Percentiles rank a stretch among this genome's conserved stretches.
phyloP scores from a whole-genome alignment of 2,888 invertebrate species.

The Hydroisotoma schaefferi region DNA sequence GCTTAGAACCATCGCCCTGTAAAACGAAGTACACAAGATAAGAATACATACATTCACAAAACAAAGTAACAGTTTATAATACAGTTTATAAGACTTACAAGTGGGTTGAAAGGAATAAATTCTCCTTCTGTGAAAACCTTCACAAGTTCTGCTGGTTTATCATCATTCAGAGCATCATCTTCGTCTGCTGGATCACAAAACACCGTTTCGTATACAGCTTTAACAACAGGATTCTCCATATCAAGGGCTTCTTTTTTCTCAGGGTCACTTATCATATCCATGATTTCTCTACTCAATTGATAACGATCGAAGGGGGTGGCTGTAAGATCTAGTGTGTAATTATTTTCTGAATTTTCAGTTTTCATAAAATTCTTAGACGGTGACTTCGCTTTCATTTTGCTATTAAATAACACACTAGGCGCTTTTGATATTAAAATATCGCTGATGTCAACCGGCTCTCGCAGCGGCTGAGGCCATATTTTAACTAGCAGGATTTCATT shows the following conservation, averaged over 20 bases:
- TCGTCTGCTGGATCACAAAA: constrained; percentile 19
- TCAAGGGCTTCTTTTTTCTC: constrained; percentile 29
- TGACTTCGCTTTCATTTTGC: constrained; percentile 2
- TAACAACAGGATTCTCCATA: constrained; percentile 37
- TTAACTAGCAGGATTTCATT: background rate
- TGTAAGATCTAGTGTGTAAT: background rate
- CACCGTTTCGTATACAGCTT: constrained; percentile 43
- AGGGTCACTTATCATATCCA: constrained; percentile 41
- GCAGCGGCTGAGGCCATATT: constrained; percentile 7
- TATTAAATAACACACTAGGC: constrained; percentile 12
- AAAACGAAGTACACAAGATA: background rate
- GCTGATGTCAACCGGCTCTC: background rate
- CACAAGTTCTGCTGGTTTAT: constrained; percentile 5
- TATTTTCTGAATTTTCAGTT: background rate
- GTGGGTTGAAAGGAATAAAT: constrained; percentile 45
- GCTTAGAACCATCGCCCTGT: background rate
- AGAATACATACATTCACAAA: background rate
- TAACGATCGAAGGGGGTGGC: constrained; percentile 38
- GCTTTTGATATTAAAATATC: background rate
- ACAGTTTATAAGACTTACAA: constrained; percentile 25
- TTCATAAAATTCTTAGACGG: background rate
- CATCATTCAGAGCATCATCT: constrained; percentile 15
- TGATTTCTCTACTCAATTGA: constrained; percentile 38
- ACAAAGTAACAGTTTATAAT: background rate
- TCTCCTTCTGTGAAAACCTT: constrained; percentile 31